Base-by-base conservation (phyloP, 2,113 vertebrate genomes). In the Pteropus alecto region DNA sequence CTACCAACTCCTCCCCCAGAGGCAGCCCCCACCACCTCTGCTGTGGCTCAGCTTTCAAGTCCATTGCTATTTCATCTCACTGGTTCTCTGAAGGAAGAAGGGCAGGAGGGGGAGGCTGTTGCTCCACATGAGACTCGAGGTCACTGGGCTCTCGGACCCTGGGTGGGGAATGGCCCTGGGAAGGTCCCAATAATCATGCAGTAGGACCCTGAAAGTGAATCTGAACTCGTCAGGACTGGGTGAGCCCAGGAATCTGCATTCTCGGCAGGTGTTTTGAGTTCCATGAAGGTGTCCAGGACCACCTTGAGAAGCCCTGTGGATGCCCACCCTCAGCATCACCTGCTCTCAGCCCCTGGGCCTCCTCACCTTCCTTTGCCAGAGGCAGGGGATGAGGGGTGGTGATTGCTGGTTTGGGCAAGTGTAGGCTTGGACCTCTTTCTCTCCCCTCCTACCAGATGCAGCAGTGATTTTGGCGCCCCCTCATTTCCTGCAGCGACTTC, bases 21-120 rank as follows among this genome's bases (percentile, higher is more conserved):
- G 0, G 6, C 2, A 6, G 77, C 87, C 35, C 4, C 13, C 14
- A 2, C 51, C 46, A 4, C 48, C 38, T 67, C 83, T 10, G 38
- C 38, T 6, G 0, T 0, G 1, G 58, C 19, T 38, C 67, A 18
- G 46, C 30, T 15, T 41, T 30, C 3, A 13, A 10, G 33, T 2
- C 13, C 51, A 1, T 3, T 21, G n/a, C 33, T 8, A 21, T 13
- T 56, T 26, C 33, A 7, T 48, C 78, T 81, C 88, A 43, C 12
- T 30, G 70, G 58, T 15, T 73, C 43, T 28, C 38, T 3, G 19
- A 8, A 6, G 18, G 10, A 30, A 9, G 43, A 65, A 61, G 41
- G 0, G 21, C 11, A 15, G 26, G 30, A 67, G 70, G 13, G 18
- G 14, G 48, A n/a, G 70, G 63, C 38, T 8, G 18, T 28, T 2